Percentiles rank a stretch among this genome's conserved stretches.
Evolutionary conservation across 2,113 vertebrate genomes (phyloP).

Genomic region (Campylomormyrus numenius): DNA sequence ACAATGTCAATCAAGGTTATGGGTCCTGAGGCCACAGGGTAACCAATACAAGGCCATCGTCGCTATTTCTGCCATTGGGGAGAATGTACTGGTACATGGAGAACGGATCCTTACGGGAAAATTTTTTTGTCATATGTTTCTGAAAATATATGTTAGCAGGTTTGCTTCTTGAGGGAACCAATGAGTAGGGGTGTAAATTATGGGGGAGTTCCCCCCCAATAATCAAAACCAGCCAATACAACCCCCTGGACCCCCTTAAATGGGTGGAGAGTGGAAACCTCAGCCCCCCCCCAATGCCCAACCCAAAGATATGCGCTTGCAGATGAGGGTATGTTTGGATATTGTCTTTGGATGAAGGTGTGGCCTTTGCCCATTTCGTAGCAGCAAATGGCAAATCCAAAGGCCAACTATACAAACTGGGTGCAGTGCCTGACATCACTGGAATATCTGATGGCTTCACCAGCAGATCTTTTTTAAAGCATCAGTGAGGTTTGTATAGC

Average conservation of each 20-base stretch:
- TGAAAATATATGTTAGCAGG: not conserved
- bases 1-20: not conserved
- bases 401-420: not conserved
- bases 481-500: not conserved
- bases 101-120: not conserved
- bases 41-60: not conserved
- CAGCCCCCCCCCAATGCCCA: not conserved
- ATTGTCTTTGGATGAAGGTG: not conserved
- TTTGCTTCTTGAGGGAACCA: not conserved
- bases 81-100: not conserved
- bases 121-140: too few relatives aligned
- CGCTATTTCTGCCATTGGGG: not conserved
- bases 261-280: not conserved
- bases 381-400: not conserved
- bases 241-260: not conserved
- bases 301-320: not conserved
- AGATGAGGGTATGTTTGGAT: not conserved
- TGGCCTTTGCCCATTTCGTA: not conserved
- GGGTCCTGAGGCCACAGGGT: not conserved
- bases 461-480: not conserved
- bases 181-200: not conserved
- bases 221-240: not conserved
- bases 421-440: not conserved
- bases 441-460: not conserved
- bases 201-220: not conserved